phyloP scores from a whole-genome alignment of 2,113 vertebrate species.

The Castor canadensis region DNA sequence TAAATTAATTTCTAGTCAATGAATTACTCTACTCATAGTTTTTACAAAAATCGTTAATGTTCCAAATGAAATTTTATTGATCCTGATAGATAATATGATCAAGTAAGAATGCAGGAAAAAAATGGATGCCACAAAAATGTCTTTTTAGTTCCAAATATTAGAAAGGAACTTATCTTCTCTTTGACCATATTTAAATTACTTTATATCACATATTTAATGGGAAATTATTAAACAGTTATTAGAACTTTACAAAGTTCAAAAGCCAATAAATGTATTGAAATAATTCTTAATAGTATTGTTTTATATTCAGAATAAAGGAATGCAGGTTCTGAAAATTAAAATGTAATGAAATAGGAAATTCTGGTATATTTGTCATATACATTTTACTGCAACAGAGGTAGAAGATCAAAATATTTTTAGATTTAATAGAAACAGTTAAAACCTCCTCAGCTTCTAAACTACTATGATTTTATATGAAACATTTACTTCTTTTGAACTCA shows the following conservation, averaged over 20 bases:
- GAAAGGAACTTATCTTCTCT: neutral
- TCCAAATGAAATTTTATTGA: conserved; percentile 7
- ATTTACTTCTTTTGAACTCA: neutral
- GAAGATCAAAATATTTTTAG: neutral
- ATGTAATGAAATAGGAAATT: neutral
- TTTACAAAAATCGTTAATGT: neutral
- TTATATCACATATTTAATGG: neutral
- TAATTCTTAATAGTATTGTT: neutral
- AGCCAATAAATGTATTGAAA: neutral
- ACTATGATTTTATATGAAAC: neutral
- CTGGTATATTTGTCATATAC: neutral
- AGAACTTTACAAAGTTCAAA: conserved; percentile 7
- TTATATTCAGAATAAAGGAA: neutral
- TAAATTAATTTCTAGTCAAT: neutral
- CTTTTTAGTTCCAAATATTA: neutral
- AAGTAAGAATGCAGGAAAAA: neutral
- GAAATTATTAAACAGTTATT: conserved; percentile 28
- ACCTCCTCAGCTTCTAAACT: neutral
- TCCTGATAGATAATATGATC: neutral
- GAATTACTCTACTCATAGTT: neutral
- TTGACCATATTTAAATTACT: neutral
- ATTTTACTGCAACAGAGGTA: neutral
- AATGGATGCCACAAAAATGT: neutral
- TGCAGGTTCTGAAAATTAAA: neutral
- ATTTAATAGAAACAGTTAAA: neutral